phyloP scores from a whole-genome alignment of 1,140 invertebrate genomes.

The Scaptomyza montana region DNA sequence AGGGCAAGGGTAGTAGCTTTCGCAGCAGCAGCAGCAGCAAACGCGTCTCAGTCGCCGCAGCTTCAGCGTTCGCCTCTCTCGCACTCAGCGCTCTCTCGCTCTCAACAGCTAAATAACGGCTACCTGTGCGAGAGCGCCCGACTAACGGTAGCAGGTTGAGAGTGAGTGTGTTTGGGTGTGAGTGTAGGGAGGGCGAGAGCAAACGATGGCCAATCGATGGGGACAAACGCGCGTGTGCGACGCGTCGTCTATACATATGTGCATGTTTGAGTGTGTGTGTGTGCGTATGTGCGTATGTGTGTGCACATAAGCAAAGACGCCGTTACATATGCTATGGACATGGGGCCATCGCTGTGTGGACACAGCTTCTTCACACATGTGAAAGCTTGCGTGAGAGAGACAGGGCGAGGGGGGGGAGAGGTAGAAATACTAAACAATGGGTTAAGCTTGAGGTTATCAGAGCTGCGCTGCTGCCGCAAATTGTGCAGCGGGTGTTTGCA shows the following conservation, averaged over 20 bases:
- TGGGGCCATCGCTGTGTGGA: slow-evolving; percentile 29
- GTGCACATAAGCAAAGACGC: slow-evolving; percentile 55
- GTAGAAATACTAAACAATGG: slow-evolving; percentile 21
- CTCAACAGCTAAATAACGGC: slow-evolving; percentile 25
- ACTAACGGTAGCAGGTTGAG: slow-evolving; percentile 49
- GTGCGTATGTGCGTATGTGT: slow-evolving; percentile 21
- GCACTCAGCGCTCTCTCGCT: slow-evolving; percentile 12
- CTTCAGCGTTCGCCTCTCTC: slow-evolving; percentile 8
- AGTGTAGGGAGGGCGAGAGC: slow-evolving; percentile 50
- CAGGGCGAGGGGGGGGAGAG: neutral
- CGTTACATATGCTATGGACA: slow-evolving; percentile 66
- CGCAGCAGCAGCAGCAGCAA: neutral
- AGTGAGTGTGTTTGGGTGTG: neutral
- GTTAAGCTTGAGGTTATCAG: slow-evolving; percentile 52
- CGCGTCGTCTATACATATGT: slow-evolving; percentile 7
- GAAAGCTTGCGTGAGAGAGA: slow-evolving; percentile 10
- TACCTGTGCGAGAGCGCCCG: slow-evolving; percentile 64
- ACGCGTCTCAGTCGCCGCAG: neutral
- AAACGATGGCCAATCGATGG: slow-evolving; percentile 73
- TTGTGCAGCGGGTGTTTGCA: slow-evolving; percentile 1
- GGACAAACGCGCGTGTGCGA: slow-evolving; percentile 71
- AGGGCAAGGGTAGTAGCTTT: slow-evolving; percentile 40
- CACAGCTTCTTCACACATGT: slow-evolving; percentile 11
- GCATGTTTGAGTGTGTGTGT: slow-evolving; percentile 26
- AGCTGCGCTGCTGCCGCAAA: slow-evolving; percentile 17